These are phyloP conservation scores for Drosophila gunungcola DNA, from an alignment of 1,140 invertebrate genomes.

Conservation along the genomic window DNA sequence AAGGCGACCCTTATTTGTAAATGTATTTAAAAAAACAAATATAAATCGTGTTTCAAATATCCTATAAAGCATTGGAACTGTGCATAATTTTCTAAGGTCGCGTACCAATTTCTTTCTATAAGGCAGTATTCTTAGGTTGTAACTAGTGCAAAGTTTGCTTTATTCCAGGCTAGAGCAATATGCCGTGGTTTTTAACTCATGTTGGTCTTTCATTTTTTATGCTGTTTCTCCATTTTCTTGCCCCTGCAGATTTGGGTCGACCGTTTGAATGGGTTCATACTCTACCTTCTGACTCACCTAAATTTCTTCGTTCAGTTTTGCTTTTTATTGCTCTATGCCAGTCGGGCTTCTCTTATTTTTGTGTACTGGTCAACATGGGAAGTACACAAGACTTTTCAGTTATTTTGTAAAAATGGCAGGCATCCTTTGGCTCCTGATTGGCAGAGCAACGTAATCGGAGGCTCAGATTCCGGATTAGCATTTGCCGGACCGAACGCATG, in stretches of 20 bases:
- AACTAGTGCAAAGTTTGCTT: slow-evolving; percentile 22
- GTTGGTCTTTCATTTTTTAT: slow-evolving; percentile 35
- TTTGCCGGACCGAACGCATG: slow-evolving; percentile 25
- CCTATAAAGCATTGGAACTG: neutral
- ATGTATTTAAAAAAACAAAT: too few species aligned
- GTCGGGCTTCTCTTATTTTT: slow-evolving; percentile 14
- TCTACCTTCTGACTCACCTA: slow-evolving; percentile 20
- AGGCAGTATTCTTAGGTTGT: slow-evolving; percentile 15
- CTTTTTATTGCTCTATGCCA: slow-evolving; percentile 2
- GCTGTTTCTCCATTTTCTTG: slow-evolving; percentile 64
- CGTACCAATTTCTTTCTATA: neutral
- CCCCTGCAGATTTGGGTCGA: slow-evolving; percentile 35
- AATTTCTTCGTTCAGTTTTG: slow-evolving; percentile 8
- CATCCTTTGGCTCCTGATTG: slow-evolving; percentile 35
- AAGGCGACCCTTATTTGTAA: too few species aligned
- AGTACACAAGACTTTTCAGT: slow-evolving; percentile 50
- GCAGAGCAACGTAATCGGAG: slow-evolving; percentile 13
- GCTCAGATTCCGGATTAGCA: slow-evolving; percentile 24
- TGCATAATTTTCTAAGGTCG: neutral
- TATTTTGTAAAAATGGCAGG: slow-evolving; percentile 48
- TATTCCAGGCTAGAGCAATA: slow-evolving; percentile 30
- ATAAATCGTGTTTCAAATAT: too few species aligned
- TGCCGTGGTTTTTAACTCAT: slow-evolving; percentile 29
- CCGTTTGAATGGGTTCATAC: slow-evolving; percentile 43
- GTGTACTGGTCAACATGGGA: slow-evolving; percentile 47